phyloP scores from a whole-genome alignment of 2,797 vertebrate species.

The Galaxias olidus region DNA sequence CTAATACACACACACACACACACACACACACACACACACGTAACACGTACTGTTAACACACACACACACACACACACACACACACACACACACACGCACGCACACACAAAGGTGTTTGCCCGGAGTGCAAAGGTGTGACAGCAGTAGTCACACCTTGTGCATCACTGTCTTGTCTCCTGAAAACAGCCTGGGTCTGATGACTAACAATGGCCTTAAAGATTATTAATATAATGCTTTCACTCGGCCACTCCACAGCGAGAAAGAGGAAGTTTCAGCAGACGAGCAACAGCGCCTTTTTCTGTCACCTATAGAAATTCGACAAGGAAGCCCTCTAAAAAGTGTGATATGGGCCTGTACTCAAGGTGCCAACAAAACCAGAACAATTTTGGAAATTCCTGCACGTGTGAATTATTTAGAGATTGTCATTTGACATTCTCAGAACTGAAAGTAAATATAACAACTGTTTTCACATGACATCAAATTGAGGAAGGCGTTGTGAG shows the following conservation, averaged over 20 bases:
- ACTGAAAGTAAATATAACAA: constrained; percentile 31
- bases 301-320: too few relatives aligned
- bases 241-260: constrained; percentile 53
- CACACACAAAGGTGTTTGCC: constrained; percentile 26
- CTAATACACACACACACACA: too few relatives aligned
- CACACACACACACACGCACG: not conserved
- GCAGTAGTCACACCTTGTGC: constrained; percentile 63
- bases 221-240: constrained; percentile 60
- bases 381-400: not conserved
- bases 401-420: constrained; percentile 44
- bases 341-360: constrained; percentile 37
- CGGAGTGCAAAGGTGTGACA: constrained; percentile 45
- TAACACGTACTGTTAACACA: too few relatives aligned
- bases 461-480: constrained; percentile 31
- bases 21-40: not conserved
- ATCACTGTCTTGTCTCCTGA: constrained; percentile 55
- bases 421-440: constrained; percentile 27
- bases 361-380: constrained; percentile 23
- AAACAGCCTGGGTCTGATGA: constrained; percentile 52
- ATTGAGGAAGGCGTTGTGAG: constrained; percentile 9
- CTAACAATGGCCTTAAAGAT: constrained; percentile 53
- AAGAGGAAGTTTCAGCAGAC: constrained; percentile 52
- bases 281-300: too few relatives aligned
- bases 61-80: too few relatives aligned
- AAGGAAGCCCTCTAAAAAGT: constrained; percentile 26